Evolutionary conservation across 2,113 vertebrate genomes (phyloP), one percentile per base, ranked within the genome.

Genomic region (Ageneiosus marmoratus): DNA sequence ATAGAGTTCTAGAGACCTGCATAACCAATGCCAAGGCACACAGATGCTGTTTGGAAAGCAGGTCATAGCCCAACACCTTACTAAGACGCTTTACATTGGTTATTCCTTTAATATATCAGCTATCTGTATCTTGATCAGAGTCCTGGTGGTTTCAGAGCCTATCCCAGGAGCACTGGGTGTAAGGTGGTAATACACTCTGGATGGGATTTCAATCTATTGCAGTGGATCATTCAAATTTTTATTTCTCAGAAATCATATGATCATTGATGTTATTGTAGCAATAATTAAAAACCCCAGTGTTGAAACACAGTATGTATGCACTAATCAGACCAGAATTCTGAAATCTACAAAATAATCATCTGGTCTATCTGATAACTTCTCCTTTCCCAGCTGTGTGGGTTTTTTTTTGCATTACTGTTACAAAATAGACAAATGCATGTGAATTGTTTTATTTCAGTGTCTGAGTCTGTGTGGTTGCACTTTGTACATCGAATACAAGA

Each of bases 321-420:
- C n/a, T 18, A 29, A 48, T 6, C 37, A 73, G 24, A 15, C 11
- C 69, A 48, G 7, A 69, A 46, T 5, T n/a, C 20, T 74, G 46
- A 74, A 27, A 46, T 27, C 70, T 29, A 15, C 13, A 29, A 4
- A 74, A 15, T 18, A 1, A 10, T 5, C 37, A 0, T 46, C 24
- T 44, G 11, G 67, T 5, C 20, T 69, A 32, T 41, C 65, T 22
- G 9, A 41, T n/a, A 22, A n/a, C 37, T 13, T 22, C 9, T 37
- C 9, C 32, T 70, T 44, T 70, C 37, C 44, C 37, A 70, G 44
- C n/a, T 70, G 2, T 67, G 32, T 37, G 9, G 0, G 2, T 56
- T 55, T 55, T 55, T 67, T 65, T 65, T 37, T 37, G 20, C 27
- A 75, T 50, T 74, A 22, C 48, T 75, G 27, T 75, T 51, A 75